Evolutionary conservation across 2,797 vertebrate species (phyloP).

Genomic region (Hirundo rustica): DNA sequence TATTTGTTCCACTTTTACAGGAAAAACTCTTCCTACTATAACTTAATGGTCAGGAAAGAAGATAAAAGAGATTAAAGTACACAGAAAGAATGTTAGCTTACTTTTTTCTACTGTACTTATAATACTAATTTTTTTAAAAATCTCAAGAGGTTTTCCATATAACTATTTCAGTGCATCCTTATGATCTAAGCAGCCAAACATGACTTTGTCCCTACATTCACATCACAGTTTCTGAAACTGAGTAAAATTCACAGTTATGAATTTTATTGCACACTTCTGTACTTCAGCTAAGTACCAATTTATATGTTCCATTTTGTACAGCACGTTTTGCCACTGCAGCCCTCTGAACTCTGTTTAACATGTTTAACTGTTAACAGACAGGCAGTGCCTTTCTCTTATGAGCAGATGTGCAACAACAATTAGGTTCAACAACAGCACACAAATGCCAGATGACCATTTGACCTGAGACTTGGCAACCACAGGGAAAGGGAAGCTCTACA

Average conservation of each 20-base stretch:
- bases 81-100: neutral
- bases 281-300: neutral
- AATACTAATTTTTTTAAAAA: neutral
- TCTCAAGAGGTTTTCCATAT: neutral
- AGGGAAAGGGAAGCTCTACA: neutral
- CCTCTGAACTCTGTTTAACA: neutral
- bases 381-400: neutral
- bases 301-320: neutral
- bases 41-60: neutral
- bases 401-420: neutral
- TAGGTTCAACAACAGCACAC: neutral
- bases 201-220: neutral
- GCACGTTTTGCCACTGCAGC: neutral
- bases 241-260: neutral
- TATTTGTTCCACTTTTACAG: neutral
- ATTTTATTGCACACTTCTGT: neutral
- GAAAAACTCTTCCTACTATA: neutral
- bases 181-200: neutral
- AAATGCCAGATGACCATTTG: neutral
- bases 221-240: neutral
- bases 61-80: neutral
- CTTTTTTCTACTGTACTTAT: neutral
- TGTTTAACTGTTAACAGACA: neutral
- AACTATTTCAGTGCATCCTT: neutral
- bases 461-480: neutral